Base-by-base conservation (phyloP, 2,113 vertebrate species). In the Rhizomys pruinosus region DNA sequence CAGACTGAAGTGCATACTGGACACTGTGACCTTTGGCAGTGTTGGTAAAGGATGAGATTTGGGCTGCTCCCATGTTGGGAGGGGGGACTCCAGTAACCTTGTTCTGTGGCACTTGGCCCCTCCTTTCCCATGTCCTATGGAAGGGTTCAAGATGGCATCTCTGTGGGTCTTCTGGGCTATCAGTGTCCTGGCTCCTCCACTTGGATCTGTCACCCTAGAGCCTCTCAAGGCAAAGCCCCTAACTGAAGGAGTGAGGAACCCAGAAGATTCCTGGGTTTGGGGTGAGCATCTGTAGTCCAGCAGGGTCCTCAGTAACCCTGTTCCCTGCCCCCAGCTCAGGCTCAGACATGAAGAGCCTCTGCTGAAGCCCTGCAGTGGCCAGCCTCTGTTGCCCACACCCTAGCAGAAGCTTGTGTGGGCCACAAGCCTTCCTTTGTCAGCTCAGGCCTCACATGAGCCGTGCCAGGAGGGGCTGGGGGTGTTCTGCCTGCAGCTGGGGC, bases 401-500 rank as follows among this genome's bases (percentile, higher is more conserved):
- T 77, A 37, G 82, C 37, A 87, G 73, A 69, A 68, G 76, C 47
- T 63, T 2, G 0, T 78, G 69, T 1, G 1, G 79, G 73, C 90
- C 85, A 97, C 95, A 97, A 86, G 69, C 85, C 34, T 0, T 52
- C 79, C 93, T 96, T 97, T 97, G 97, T 97, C 88, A 71, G n/a
- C 61, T 90, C 68, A 23, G 47, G 66, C 84, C 89, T 87, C 87
- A 11, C 39, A 1, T 69, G 76, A 91, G 19, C 71, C 0, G 92
- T 93, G 92, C 95, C 97, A 97, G 96, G 92, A 96, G 88, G 90
- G 82, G 79, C 95, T 89, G 92, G 84, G 37, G 1, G 25, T 71
- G 76, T 96, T 96, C 92, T 87, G 90, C 82, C 78, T 89, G 85
- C 96, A 96, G 96, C 96, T 97, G 96, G 93, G 92, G 87, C n/a